Evolutionary conservation across 2,888 invertebrate species (phyloP), one percentile per base, ranked within the genome.

Genomic region (Sylvicola cinctus): DNA sequence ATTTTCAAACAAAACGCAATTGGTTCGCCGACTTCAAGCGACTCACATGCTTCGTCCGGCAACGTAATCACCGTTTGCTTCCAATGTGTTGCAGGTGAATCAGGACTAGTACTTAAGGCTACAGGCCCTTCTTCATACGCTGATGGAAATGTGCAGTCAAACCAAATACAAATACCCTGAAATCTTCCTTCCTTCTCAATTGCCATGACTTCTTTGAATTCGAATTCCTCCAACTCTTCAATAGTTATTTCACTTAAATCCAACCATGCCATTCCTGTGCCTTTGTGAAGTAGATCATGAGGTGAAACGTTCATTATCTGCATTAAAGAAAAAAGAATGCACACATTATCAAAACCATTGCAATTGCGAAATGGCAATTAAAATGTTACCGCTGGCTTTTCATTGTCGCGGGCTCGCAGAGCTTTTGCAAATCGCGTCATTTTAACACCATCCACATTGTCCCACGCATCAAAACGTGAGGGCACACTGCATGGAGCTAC

Each of bases 51-150:
- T 36, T 67, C 62, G 14, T 68, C 53, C 0, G 87, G 85, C 30
- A 91, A 55, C 2, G 85, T 67, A 41, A 91, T 71, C 1, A 88
- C 67, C 1, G 88, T 88, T 55, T 93, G 93, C 50, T 90, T 87
- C 93, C 93, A 93, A 62, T 93, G 93, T 0, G 93, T 93, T 15
- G 70, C 62, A 0, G 68, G 63, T 1, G 63, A 59, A 27, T 66
- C 60, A 3, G 91, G 90, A 2, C 81, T 74, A 1, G 91, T 91
- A 33, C 78, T 75, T 46, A 91, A 74, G 3, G 62, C 57, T 5
- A 83, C 64, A 11, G 65, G 57, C 42, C 68, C 65, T 35, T 78
- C 56, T 47, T 79, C 76, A 56, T 38, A 27, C 33, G 20, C 14
- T 2, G 34, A 27, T 3, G 79, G 77, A 52, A 87, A 85, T 32